Evolutionary conservation across 2,113 vertebrate genomes (phyloP), one percentile per base, ranked within the genome.

Genomic region (Zeus faber): DNA sequence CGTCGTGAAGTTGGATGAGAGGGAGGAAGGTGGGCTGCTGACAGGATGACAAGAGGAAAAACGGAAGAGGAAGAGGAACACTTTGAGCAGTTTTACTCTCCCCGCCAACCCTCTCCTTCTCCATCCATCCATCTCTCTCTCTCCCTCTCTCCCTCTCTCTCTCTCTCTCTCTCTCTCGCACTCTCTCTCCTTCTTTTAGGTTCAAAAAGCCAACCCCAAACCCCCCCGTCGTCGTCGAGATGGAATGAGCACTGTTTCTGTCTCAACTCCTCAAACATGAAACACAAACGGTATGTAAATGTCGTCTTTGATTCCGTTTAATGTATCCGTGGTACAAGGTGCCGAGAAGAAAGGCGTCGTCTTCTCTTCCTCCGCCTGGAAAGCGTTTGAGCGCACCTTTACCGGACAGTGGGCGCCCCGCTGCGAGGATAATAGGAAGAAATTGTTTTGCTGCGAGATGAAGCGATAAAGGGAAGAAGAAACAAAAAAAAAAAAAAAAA

Each of bases 231-330:
- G 62, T 71, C 80, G 75, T 83, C 67, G 60, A 69, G 70, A 56
- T 56, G 67, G 50, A 66, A 77, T 61, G 72, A 76, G 54, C 37
- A 20, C 47, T 43, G 75, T 70, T 81, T 77, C 79, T 74, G 79
- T 84, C 82, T 84, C 68, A 67, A 62, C 72, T 82, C 81, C 67
- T 83, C 82, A 81, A 70, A 87, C 80, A 85, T 85, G 74, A 88
- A 89, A 84, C 78, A 10, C 79, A 75, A 82, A 83, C 70, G 65
- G 64, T 78, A 88, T 86, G 85, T 83, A 87, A 88, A 89, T 87
- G 83, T 67, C 67, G 40, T 72, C 84, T 88, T 88, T 88, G 83
- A 89, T 88, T 85, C 72, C 62, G 80, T 75, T 83, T 82, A 85
- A 86, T 87, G 77, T 81, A 75, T 75, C 82, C 39, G 17, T 60